Base-by-base conservation (phyloP, 1,140 invertebrate genomes). In the Platyscapa corneri region DNA sequence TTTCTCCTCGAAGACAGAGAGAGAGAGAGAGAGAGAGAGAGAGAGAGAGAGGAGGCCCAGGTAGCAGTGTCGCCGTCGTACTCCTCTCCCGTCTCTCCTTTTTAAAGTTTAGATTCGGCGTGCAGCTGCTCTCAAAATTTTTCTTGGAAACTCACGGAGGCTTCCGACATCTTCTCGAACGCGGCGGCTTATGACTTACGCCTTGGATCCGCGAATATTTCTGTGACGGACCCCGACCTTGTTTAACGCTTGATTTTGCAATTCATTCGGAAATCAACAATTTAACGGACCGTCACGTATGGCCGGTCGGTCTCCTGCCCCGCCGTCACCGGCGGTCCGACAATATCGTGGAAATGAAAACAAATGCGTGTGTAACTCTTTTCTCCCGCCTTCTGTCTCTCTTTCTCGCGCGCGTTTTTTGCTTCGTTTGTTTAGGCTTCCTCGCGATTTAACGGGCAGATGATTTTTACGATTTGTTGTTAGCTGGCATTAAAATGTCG, bases 51-150 rank as follows among this genome's bases (percentile, higher is more conserved):
- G 53, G 65, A 27, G 20, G 12, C 23, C 32, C 76, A 85, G 78
- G 78, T 81, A 85, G 53, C 2, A 67, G 60, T 30, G 82, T 20
- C 23, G 1, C 23, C 1, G 32, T 10, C 20, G 34, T 32, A 6
- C 37, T 53, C 56, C 12, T 42, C 39, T 20, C 30, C 23, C 30
- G 76, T 8, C 53, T 53, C 80, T 70, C 67, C 84, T 85, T 85
- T 81, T 85, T 85, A 72, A 81, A 85, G 81, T 85, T 85, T 81
- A 85, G 84, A 85, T 85, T 81, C 78, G 65, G 42, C 72, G 39
- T 84, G 83, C 84, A 76, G 84, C 84, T 82, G 83, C 83, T 84
- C 76, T 80, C 77, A n/a, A 85, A 80, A 80, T 79, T 80, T 85
- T 85, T 85, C 83, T 85, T 64, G 77, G 83, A 85, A 85, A 72